These are phyloP conservation scores for Nomia melanderi DNA, from an alignment of 1,140 invertebrate species.

Conservation along the genomic window DNA sequence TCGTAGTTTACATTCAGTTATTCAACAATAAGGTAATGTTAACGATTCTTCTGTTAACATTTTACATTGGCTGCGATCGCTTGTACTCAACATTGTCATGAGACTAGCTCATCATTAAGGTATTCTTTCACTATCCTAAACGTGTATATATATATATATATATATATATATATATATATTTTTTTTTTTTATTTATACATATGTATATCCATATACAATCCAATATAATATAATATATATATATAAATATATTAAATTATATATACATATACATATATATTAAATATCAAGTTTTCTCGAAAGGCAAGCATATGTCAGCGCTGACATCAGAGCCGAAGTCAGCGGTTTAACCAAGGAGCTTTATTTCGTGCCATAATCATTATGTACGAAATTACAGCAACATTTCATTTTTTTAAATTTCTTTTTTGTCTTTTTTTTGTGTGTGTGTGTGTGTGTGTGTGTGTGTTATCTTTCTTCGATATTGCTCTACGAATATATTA, in stretches of 20 bases:
- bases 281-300: slow-evolving; percentile 65
- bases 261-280: slow-evolving; percentile 44
- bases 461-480: slow-evolving; percentile 46
- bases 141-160: slow-evolving; percentile 61
- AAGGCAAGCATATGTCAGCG: slow-evolving; percentile 71
- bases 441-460: too few relatives aligned
- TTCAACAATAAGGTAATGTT: slow-evolving; percentile 56
- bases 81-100: slow-evolving; percentile 72
- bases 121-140: slow-evolving; percentile 47
- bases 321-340: slow-evolving; percentile 21
- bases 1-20: slow-evolving; percentile 48
- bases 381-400: slow-evolving; percentile 70
- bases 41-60: slow-evolving; percentile 47
- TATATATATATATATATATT: slow-evolving; percentile 64
- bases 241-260: too few relatives aligned
- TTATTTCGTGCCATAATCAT: slow-evolving; percentile 50
- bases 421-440: slow-evolving; percentile 44
- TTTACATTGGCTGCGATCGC: slow-evolving; percentile 58
- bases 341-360: slow-evolving; percentile 52
- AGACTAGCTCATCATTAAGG: slow-evolving; percentile 71
- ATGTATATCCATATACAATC: slow-evolving; percentile 60
- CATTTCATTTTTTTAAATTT: slow-evolving; percentile 43
- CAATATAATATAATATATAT: slow-evolving; percentile 15
- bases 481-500: slow-evolving; percentile 65
- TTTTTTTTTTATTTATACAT: slow-evolving; percentile 66